Conservation (phyloP, 2,797 vertebrate species). For the Pseudochromis fuscus region DNA sequence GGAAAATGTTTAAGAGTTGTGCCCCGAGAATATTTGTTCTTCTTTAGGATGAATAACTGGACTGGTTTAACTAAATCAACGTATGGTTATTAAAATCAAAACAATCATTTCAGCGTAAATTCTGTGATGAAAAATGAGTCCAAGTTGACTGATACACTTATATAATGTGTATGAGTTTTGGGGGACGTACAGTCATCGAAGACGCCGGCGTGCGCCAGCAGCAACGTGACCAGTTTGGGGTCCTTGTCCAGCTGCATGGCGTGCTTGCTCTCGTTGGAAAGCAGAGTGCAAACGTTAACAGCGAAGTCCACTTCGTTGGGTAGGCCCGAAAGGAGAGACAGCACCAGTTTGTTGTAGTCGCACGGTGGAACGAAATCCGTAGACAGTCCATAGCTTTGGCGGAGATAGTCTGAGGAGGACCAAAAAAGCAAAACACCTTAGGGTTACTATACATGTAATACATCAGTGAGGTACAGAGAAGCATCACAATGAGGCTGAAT, state of each 20-base stretch:
- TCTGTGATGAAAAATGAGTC: no score
- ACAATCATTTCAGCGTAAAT: no score
- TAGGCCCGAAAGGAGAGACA: slow-evolving; percentile 98
- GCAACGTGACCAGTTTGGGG: slow-evolving; percentile 97
- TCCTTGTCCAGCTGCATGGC: slow-evolving; percentile 99
- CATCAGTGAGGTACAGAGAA: not conserved
- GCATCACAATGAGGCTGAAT: no score
- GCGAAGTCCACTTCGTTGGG: slow-evolving; percentile 99
- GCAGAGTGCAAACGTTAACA: slow-evolving; percentile 98
- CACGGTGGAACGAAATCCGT: slow-evolving; percentile 96
- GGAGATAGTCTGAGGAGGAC: slow-evolving; percentile 92
- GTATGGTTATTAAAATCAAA: slow-evolving; percentile 5
- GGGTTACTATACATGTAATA: not conserved
- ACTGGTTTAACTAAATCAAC: no score
- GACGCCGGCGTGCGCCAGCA: slow-evolving; percentile 97
- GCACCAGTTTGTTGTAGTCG: slow-evolving; percentile 99
- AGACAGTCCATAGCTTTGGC: slow-evolving; percentile 99
- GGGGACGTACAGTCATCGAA: slow-evolving; percentile 96
- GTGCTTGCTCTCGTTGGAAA: slow-evolving; percentile 99
- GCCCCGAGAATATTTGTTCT: not conserved
- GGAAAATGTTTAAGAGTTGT: not conserved
- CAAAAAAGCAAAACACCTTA: not conserved
- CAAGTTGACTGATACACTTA: no score
- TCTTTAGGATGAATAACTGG: no score
- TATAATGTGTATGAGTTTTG: not conserved